A percentile compares a stretch with the other conserved stretches of the same genome.
Conservation (phyloP, 2,797 vertebrate genomes). For the Scleropages formosus region DNA sequence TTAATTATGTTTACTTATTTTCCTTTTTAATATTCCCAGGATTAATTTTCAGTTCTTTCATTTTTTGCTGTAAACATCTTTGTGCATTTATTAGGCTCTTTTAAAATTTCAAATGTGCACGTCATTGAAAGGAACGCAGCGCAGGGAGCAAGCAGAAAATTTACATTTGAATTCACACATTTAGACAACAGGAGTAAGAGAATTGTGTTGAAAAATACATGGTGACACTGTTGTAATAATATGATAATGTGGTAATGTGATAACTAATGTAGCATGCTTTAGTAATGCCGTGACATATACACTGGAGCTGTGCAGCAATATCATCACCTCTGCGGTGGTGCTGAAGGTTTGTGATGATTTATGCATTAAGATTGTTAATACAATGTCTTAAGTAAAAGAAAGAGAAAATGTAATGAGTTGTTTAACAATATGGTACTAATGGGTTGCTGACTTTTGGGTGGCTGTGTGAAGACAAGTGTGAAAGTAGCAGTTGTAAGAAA, state of each 20-base stretch:
- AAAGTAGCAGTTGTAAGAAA: background rate
- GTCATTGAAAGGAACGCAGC: background rate
- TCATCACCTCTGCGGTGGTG: constrained; percentile 3
- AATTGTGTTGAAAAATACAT: background rate
- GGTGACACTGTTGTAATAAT: background rate
- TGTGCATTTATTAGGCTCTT: background rate
- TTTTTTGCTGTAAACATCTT: background rate
- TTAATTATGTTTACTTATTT: too few relatives aligned
- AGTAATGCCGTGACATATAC: background rate
- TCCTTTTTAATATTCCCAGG: too few relatives aligned
- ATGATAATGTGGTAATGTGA: constrained; percentile 1
- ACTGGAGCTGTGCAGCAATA: background rate
- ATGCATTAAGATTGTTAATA: background rate
- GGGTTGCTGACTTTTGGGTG: constrained; percentile 12
- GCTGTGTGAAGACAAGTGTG: constrained; percentile 13
- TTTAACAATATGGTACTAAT: background rate
- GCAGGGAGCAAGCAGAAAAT: background rate
- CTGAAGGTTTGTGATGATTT: background rate
- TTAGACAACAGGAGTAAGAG: background rate
- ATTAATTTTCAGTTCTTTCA: too few relatives aligned
- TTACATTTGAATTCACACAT: background rate
- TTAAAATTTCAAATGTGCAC: background rate
- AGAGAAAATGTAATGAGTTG: background rate
- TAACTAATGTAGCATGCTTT: background rate
- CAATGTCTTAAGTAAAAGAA: constrained; percentile 20